Evolutionary conservation across 2,113 vertebrate genomes (phyloP), one percentile per base, ranked within the genome.

Genomic region (Pseudorasbora parva): DNA sequence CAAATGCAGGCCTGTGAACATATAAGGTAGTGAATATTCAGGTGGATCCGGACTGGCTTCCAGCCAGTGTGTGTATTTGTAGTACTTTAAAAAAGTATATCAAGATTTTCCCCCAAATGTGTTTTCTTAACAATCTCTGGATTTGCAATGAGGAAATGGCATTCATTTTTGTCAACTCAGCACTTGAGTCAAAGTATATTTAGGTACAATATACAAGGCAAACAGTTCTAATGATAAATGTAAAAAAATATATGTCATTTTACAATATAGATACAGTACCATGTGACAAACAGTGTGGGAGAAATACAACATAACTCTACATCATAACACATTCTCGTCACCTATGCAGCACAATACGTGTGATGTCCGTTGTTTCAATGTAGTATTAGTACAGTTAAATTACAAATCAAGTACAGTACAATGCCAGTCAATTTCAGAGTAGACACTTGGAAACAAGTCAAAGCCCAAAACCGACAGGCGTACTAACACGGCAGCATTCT

Each of bases 171-270:
- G 89, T 93, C 92, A 92, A 54, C 84, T 84, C 74, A 86, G 81
- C 77, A 88, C 81, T 82, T 73, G 83, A 91, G 93, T 90, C 90
- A 89, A 87, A 88, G 88, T 88, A 57, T 87, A 91, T 91, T 91
- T 85, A 90, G 90, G 87, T 93, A 92, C 92, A 92, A 82, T 92
- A 91, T 91, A 86, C 91, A 93, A 91, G 92, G 81, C 90, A 93
- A 92, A 95, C 92, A 91, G 90, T 91, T 89, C 78, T 92, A 92
- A 92, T 92, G 87, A 92, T 92, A 91, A 79, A 82, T 87, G 91
- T 94, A 95, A 94, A 95, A 95, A 94, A 94, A 94, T 94, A 95
- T 93, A 94, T 90, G 90, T 93, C 89, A 91, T 94, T 90, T 94
- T 93, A 94, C 94, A 93, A 92, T 93, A 88, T 90, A 89, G 86